Base-by-base conservation (phyloP, 2,888 invertebrate species). In the Cecidostiba fungosa region DNA sequence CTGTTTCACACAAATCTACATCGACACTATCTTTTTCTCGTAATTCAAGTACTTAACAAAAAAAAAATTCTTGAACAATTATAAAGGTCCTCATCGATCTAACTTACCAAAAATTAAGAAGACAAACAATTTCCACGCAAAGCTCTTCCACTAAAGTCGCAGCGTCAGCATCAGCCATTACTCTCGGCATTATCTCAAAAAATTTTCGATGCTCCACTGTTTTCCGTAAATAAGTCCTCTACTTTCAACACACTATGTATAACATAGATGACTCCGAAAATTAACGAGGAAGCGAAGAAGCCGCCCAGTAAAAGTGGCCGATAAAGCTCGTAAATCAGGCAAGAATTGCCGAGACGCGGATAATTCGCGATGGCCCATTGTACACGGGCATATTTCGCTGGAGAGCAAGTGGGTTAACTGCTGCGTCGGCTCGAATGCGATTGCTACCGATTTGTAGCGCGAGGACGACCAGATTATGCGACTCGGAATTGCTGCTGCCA, bases 251-350 rank as follows among this genome's bases (percentile, higher is more conserved):
- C n/a, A 59, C 3, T 12, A n/a, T n/a, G n/a, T n/a, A n/a, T n/a
- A 16, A 26, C 12, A 39, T 19, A n/a, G 14, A 50, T 50, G 8
- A 23, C n/a, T 59, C n/a, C n/a, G 54, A n/a, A 47, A 43, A 73
- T 74, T 74, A 74, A 74, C 43, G 47, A 47, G 74, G 12, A 50
- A 74, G 54, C 23, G 74, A 32, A 32, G 23, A 62, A 50, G 39
- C 36, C 23, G 43, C 3, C 14, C 66, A 66, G 66, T 32, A 70
- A 59, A 59, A 59, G 43, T 43, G 43, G 26, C 16, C 66, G 74
- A 82, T 82, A 76, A 66, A 66, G 82, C 76, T 76, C 82, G 66
- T 82, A 82, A 82, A 82, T 82, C 82, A 76, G 74, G n/a, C 23
- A 39, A 72, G 36, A 39, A 72, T 2, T 39, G 12, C 36, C 39